Conservation (phyloP, 2,797 vertebrate species). For the Cynopterus sphinx region DNA sequence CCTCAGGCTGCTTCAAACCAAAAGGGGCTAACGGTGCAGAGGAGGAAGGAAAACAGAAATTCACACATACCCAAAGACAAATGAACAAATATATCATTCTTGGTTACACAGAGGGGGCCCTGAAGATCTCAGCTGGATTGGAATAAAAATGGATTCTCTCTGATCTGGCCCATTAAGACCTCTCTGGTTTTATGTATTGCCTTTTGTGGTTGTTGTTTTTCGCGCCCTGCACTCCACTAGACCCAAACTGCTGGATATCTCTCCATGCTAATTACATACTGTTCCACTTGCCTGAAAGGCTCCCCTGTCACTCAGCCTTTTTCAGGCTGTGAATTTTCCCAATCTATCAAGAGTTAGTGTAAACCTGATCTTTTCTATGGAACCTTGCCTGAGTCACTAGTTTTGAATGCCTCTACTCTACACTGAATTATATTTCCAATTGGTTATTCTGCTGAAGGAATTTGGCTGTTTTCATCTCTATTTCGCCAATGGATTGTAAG, state of each 20-base stretch:
- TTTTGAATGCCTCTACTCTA: neutral
- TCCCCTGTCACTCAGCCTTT: neutral
- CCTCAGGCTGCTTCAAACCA: neutral
- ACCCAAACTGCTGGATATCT: neutral
- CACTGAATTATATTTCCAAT: neutral
- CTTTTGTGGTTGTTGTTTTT: neutral
- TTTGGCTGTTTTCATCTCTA: neutral
- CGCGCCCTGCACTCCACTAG: neutral
- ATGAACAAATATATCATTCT: neutral
- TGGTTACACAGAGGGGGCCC: neutral
- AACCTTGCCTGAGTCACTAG: neutral
- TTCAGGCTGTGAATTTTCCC: neutral
- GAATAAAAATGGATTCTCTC: neutral
- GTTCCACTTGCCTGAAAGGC: neutral
- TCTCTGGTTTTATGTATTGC: neutral
- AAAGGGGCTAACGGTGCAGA: neutral
- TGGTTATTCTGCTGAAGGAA: neutral
- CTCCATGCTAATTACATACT: neutral
- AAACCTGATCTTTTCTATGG: neutral
- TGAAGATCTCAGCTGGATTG: neutral
- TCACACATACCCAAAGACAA: neutral
- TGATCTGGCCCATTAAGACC: neutral
- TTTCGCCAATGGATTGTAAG: neutral
- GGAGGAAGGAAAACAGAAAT: neutral
- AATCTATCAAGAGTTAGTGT: neutral